These are phyloP conservation scores for Seriola dumerili DNA, from an alignment of 2,113 vertebrate species.

Conservation along the genomic window DNA sequence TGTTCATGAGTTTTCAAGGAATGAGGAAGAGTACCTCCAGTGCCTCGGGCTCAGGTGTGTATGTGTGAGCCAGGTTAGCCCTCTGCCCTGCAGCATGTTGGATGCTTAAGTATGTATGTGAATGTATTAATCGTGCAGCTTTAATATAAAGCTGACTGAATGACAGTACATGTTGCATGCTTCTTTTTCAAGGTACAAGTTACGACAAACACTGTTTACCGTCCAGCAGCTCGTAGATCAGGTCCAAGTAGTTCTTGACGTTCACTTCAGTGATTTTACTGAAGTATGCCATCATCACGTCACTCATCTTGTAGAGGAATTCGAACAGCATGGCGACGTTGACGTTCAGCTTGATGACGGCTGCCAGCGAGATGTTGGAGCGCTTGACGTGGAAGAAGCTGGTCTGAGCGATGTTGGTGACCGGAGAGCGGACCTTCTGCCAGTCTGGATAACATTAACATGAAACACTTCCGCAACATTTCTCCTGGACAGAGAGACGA, in stretches of 20 bases:
- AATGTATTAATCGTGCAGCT: too few species aligned
- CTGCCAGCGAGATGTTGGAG: slow-evolving; percentile 96
- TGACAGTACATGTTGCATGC: too few species aligned
- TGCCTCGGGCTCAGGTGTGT: too few species aligned
- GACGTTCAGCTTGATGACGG: slow-evolving; percentile 95
- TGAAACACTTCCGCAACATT: slow-evolving; percentile 95
- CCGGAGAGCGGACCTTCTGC: slow-evolving; percentile 95
- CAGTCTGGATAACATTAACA: slow-evolving; percentile 94
- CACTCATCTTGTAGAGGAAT: slow-evolving; percentile 98
- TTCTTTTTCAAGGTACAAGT: too few species aligned
- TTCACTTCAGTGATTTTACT: slow-evolving; percentile 97
- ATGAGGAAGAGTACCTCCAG: too few species aligned
- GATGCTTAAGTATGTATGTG: too few species aligned
- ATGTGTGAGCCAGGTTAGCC: too few species aligned
- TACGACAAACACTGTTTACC: slow-evolving; percentile 74
- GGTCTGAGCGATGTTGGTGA: slow-evolving; percentile 95
- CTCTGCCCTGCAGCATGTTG: too few species aligned
- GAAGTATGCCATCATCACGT: slow-evolving; percentile 96
- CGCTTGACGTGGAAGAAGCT: slow-evolving; percentile 96
- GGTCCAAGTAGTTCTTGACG: slow-evolving; percentile 97
- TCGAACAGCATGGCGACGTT: slow-evolving; percentile 95
- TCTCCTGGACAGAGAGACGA: slow-evolving; percentile 82
- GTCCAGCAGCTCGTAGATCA: slow-evolving; percentile 94
- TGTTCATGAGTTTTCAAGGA: too few species aligned
- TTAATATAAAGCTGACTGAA: too few species aligned